These are phyloP conservation scores for Chirona hameri DNA, from an alignment of 2,888 invertebrate species.

Conservation along the genomic window DNA sequence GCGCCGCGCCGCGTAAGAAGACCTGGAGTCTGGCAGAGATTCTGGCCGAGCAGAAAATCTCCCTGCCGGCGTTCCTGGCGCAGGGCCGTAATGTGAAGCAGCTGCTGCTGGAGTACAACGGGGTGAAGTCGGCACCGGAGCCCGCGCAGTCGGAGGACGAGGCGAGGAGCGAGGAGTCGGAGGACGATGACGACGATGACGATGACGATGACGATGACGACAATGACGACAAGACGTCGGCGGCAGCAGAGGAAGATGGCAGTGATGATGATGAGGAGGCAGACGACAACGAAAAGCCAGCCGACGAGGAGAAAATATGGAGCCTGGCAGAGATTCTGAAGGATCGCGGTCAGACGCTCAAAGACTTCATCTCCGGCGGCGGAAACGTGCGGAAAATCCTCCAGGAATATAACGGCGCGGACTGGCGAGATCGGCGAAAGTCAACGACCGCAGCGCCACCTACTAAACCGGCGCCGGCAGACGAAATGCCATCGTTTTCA, in stretches of 20 bases:
- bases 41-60: neutral
- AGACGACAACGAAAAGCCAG: neutral
- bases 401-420: neutral
- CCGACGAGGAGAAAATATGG: neutral
- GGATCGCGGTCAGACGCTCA: neutral
- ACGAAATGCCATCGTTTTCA: no score
- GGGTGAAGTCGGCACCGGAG: neutral
- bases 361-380: neutral
- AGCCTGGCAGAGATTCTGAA: slow-evolving; percentile 6
- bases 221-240: neutral
- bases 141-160: neutral
- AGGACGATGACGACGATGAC: neutral
- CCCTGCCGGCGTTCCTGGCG: slow-evolving; percentile 8
- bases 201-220: neutral
- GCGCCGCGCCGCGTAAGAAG: no score
- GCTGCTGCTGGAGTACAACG: slow-evolving; percentile 13
- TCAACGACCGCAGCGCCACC: neutral
- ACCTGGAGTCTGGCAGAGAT: slow-evolving; percentile 22
- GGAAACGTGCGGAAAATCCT: neutral
- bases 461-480: neutral
- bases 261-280: neutral
- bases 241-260: neutral
- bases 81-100: neutral
- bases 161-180: neutral
- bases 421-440: neutral